These are phyloP conservation scores for Mycteria americana DNA, from an alignment of 2,797 vertebrate genomes.

Conservation along the genomic window DNA sequence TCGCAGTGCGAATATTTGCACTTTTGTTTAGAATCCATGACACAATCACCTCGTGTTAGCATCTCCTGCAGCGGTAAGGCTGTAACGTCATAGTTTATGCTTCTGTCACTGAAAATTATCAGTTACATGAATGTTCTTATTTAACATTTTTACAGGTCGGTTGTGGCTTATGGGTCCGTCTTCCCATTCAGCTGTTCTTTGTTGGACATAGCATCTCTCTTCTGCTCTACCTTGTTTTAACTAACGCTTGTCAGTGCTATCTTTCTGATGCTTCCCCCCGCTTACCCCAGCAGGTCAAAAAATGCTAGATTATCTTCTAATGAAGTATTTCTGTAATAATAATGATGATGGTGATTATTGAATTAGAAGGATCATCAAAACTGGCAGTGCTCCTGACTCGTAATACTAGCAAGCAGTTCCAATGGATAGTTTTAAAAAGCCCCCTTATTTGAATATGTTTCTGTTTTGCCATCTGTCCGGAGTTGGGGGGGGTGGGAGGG, in stretches of 20 bases:
- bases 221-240: not conserved
- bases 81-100: not conserved
- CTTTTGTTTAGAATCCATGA: not conserved
- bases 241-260: not conserved
- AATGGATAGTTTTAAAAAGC: not conserved
- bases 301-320: not conserved
- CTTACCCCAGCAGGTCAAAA: not conserved
- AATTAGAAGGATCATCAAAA: not conserved
- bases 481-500: no score
- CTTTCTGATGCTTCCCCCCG: not conserved
- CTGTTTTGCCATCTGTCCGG: not conserved
- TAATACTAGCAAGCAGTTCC: not conserved
- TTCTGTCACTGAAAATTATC: not conserved
- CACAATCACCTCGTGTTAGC: not conserved
- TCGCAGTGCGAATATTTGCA: not conserved
- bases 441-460: not conserved
- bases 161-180: not conserved
- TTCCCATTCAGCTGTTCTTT: not conserved
- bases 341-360: not conserved
- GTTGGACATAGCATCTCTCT: not conserved
- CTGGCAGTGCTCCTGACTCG: accelerated
- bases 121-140: not conserved
- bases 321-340: not conserved
- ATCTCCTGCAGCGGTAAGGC: not conserved
- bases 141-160: accelerated